phyloP scores from a whole-genome alignment of 2,888 invertebrate species.

The Mythimna vitellina region DNA sequence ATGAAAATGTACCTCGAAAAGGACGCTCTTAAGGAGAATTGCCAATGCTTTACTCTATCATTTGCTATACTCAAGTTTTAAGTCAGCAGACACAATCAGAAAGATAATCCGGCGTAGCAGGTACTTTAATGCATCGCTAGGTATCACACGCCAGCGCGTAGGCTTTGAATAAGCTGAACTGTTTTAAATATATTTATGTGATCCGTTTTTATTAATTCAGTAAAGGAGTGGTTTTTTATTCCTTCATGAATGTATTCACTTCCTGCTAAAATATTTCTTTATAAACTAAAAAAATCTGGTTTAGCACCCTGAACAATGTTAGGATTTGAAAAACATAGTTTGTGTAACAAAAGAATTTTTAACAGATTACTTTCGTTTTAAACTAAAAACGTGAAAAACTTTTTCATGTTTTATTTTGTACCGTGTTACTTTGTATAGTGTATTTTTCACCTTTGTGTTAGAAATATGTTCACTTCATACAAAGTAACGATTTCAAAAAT shows the following conservation, averaged over 20 bases:
- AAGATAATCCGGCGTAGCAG: slow-evolving; percentile 67
- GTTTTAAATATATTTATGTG: slow-evolving; percentile 20
- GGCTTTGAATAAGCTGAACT: slow-evolving; percentile 15
- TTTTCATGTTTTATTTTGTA: slow-evolving; percentile 26
- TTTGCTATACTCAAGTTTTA: slow-evolving; percentile 66
- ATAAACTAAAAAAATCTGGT: not conserved
- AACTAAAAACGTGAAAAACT: slow-evolving; percentile 8
- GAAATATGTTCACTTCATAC: not conserved
- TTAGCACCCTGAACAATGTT: not conserved
- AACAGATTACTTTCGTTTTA: slow-evolving; percentile 4
- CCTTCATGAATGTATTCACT: not conserved
- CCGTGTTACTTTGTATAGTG: not conserved
- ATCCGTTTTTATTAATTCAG: slow-evolving; percentile 18
- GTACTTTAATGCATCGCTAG: slow-evolving; percentile 56
- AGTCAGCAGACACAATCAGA: slow-evolving; percentile 57
- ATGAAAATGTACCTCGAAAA: too few species aligned
- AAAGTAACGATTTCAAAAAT: not conserved
- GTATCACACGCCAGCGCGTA: slow-evolving; percentile 38
- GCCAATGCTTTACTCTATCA: slow-evolving; percentile 57
- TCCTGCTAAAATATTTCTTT: slow-evolving; percentile 1
- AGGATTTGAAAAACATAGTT: slow-evolving; percentile 1
- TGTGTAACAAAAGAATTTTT: not conserved
- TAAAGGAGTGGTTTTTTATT: not conserved
- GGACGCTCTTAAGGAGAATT: slow-evolving; percentile 35
- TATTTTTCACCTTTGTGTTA: slow-evolving; percentile 9